These are phyloP conservation scores for Drosophila ficusphila DNA, from an alignment of 1,140 invertebrate genomes.

Conservation along the genomic window DNA sequence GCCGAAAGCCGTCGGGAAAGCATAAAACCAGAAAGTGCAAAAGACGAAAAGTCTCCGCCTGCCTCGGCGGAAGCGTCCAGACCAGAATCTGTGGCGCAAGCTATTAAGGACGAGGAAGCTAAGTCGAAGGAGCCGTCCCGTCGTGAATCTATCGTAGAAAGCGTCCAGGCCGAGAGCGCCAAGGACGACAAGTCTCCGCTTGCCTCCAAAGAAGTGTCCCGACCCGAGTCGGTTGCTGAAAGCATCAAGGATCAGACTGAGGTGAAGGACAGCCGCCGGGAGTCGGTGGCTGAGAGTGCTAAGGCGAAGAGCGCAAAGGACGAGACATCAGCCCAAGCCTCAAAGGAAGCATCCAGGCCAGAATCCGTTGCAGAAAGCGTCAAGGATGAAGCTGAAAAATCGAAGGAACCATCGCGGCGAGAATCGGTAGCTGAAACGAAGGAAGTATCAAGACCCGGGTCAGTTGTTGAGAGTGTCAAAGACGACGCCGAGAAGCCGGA, in stretches of 20 bases:
- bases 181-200: slow-evolving; percentile 18
- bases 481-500: slow-evolving; percentile 18
- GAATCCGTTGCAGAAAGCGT: slow-evolving; percentile 32
- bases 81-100: slow-evolving; percentile 28
- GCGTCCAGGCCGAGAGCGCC: neutral
- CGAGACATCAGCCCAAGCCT: neutral
- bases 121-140: slow-evolving; percentile 30
- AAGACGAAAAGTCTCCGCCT: slow-evolving; percentile 43
- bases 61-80: slow-evolving; percentile 20
- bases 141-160: slow-evolving; percentile 42
- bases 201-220: slow-evolving; percentile 16
- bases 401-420: slow-evolving; percentile 27
- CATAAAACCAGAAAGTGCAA: slow-evolving; percentile 1
- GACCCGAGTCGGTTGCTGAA: neutral
- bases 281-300: slow-evolving; percentile 21
- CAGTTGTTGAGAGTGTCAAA: slow-evolving; percentile 16
- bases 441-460: slow-evolving; percentile 33
- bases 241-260: slow-evolving; percentile 22
- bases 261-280: neutral
- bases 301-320: slow-evolving; percentile 32
- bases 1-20: neutral
- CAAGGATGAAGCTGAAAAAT: neutral
- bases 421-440: slow-evolving; percentile 26
- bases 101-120: slow-evolving; percentile 9
- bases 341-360: slow-evolving; percentile 32